Base-by-base conservation (phyloP, 2,113 vertebrate genomes). In the Oxyruncus cristatus region DNA sequence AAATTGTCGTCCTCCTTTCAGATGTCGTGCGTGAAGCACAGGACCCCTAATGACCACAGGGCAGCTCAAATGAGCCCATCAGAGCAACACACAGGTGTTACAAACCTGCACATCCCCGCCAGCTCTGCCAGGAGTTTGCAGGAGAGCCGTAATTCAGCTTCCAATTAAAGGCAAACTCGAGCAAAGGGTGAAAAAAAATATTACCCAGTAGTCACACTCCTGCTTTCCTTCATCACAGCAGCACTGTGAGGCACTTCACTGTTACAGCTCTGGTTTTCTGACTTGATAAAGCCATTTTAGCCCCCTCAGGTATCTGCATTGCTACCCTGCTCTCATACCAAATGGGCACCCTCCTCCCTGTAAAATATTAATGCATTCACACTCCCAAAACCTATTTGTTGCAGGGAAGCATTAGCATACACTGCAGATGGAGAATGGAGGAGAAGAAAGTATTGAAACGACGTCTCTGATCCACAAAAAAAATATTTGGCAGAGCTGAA, bases 401-500 rank as follows among this genome's bases (percentile, higher is more conserved):
- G 41, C 26, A n/a, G 41, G 27, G 56, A 35, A 22, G 30, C 2
- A 28, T 35, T 32, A 66, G 46, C 76, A 66, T 14, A 11, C 15
- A 3, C 14, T 4, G 28, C 71, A 62, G 83, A 15, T 26, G 37
- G 56, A 56, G 47, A 67, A 58, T 3, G 30, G 59, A 89, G 63
- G 63, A 35, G 84, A 53, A 63, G 28, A 27, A 58, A 84, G 50
- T 14, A 33, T 32, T 89, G 35, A 37, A 89, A 80, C n/a, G 47
- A 66, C 6, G 1, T 23, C 58, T 39, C 58, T 24, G 65, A 73
- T 32, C 17, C 32, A 20, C 16, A 49, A 63, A 92, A 65, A 68
- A 92, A 65, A 68, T 52, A 66, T 66, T 74, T 71, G 78, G 46
- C 65, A 78, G 65, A 88, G 55, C 53, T 78, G 65, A 52, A 37